These are phyloP conservation scores for Morelia viridis DNA, from an alignment of 2,797 vertebrate genomes.

Conservation along the genomic window DNA sequence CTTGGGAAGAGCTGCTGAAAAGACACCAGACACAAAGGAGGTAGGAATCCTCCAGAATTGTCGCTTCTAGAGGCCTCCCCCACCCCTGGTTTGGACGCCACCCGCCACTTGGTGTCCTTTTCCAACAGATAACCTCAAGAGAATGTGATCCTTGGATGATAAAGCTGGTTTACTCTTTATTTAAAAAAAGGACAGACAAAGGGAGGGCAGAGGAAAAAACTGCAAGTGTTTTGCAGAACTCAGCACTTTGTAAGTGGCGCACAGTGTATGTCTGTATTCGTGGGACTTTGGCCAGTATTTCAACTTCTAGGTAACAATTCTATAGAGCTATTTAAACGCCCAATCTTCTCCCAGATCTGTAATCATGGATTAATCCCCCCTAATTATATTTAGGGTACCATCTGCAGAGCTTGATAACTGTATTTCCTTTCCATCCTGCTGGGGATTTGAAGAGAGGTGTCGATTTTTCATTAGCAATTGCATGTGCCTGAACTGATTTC, in stretches of 20 bases:
- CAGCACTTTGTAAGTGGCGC: no score
- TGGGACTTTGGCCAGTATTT: background rate
- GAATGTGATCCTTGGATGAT: no score
- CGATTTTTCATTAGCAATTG: no score
- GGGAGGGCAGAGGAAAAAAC: no score
- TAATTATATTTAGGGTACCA: background rate
- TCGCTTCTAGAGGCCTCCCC: background rate
- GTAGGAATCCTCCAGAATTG: background rate
- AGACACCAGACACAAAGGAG: background rate
- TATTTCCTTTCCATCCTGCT: background rate
- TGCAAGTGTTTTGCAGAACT: no score
- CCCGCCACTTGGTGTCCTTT: background rate
- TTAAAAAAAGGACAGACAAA: no score
- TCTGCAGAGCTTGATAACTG: background rate
- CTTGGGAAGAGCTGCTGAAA: constrained; percentile 33
- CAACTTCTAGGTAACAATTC: background rate
- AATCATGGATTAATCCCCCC: background rate
- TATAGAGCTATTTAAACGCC: background rate
- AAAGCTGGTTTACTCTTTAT: no score
- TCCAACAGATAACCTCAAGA: no score
- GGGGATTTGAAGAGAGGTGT: accelerated
- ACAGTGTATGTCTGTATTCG: background rate
- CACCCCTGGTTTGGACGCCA: background rate
- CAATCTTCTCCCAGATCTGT: background rate
- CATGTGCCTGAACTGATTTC: background rate